Evolutionary conservation across 2,888 invertebrate genomes (phyloP).

Genomic region (Ganaspis brasiliensis): DNA sequence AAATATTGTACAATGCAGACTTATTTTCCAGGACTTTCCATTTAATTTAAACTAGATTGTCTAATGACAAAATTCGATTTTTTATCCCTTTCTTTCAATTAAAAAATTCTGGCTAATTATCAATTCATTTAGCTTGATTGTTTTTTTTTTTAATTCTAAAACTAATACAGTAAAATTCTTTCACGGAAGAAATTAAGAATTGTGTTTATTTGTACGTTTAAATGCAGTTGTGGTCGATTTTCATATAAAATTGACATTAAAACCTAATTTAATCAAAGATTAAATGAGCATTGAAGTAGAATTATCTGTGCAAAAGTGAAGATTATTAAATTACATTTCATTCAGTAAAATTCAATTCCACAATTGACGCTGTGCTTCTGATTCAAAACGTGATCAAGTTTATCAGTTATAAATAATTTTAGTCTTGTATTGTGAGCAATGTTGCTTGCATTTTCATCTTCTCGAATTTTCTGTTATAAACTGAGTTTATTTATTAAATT

Average conservation of each 20-base stretch:
- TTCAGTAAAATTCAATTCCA: conserved; percentile 8
- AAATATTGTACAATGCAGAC: conserved; percentile 33
- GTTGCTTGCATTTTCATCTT: conserved; percentile 29
- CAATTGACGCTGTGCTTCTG: neutral
- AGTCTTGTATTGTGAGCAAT: conserved; percentile 30
- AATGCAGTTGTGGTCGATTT: conserved; percentile 22
- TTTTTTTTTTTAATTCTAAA: neutral
- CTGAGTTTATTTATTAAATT: neutral
- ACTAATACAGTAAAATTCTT: neutral
- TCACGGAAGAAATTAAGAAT: conserved; percentile 16
- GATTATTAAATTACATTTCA: too few relatives aligned
- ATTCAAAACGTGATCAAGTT: neutral
- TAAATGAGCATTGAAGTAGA: too few relatives aligned
- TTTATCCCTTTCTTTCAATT: neutral
- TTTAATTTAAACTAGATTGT: neutral
- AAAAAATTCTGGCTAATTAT: neutral
- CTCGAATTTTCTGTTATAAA: neutral
- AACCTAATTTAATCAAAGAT: too few relatives aligned
- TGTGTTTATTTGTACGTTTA: conserved; percentile 27
- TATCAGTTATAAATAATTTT: conserved; percentile 23
- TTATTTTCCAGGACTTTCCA: conserved; percentile 1
- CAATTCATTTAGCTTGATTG: neutral
- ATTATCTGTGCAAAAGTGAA: too few relatives aligned
- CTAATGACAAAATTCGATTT: neutral
- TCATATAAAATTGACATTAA: too few relatives aligned